phyloP scores from a whole-genome alignment of 2,888 invertebrate genomes.

The Leucophora obtusa region DNA sequence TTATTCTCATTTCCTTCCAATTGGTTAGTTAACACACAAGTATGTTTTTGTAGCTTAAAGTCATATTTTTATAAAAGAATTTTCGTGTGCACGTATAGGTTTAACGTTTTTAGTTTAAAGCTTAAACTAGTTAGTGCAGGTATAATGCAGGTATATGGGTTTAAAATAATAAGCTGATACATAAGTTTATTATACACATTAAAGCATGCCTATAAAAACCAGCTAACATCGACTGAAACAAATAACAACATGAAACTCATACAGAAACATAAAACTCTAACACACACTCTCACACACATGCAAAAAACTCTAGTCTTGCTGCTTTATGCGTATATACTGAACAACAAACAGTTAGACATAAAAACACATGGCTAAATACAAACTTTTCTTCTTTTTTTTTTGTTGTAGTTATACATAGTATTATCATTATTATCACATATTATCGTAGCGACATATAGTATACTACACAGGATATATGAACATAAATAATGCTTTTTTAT shows the following conservation, averaged over 20 bases:
- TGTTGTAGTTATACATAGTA: no score
- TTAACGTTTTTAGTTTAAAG: background rate
- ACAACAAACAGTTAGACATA: background rate
- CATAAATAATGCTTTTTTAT: conserved; percentile 23
- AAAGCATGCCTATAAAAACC: background rate
- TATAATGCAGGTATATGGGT: background rate
- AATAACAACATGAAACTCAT: background rate
- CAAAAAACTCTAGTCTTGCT: background rate
- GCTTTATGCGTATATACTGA: background rate
- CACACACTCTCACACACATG: background rate
- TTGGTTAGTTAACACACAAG: background rate
- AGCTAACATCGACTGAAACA: background rate
- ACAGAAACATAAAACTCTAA: background rate
- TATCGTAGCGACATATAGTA: conserved; percentile 10
- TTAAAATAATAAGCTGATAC: background rate
- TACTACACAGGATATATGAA: conserved; percentile 5
- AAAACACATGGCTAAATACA: conserved; percentile 1
- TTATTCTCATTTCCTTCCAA: background rate
- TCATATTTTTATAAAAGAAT: background rate
- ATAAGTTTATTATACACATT: conserved; percentile 15
- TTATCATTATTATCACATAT: conserved; percentile 19
- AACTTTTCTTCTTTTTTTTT: background rate
- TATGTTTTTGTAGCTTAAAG: background rate
- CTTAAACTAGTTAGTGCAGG: background rate
- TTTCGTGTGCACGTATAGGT: background rate